Conservation (phyloP, 1,140 invertebrate species). For the Tyrophagus putrescentiae region DNA sequence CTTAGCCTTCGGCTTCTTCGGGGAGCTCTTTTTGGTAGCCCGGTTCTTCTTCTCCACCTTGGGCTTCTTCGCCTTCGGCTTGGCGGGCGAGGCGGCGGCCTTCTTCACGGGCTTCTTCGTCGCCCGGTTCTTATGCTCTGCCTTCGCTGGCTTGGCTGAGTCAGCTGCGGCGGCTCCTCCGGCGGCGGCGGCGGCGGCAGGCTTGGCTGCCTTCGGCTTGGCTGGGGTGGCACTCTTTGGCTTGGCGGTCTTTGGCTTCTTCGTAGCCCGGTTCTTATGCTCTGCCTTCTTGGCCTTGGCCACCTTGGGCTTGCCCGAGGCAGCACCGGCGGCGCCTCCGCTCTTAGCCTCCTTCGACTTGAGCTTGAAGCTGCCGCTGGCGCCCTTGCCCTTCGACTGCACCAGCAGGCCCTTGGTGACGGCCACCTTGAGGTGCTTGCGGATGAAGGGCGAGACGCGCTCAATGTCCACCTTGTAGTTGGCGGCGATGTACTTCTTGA, state of each 20-base stretch:
- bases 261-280: slow-evolving; percentile 7
- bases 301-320: slow-evolving; percentile 23
- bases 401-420: slow-evolving; percentile 26
- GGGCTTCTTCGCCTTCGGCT: slow-evolving; percentile 17
- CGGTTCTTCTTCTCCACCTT: slow-evolving; percentile 23
- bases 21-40: slow-evolving; percentile 7
- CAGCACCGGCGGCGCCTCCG: slow-evolving; percentile 1
- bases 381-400: slow-evolving; percentile 29
- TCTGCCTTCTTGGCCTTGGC: slow-evolving; percentile 17
- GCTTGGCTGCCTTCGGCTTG: slow-evolving; percentile 10
- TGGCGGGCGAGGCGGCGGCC: slow-evolving; percentile 2
- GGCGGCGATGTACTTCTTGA: slow-evolving; percentile 30
- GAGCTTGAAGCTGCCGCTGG: slow-evolving; percentile 28
- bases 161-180: slow-evolving; percentile 20
- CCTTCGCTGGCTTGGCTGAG: slow-evolving; percentile 21
- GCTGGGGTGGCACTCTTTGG: slow-evolving; percentile 6
- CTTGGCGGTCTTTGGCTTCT: slow-evolving; percentile 15
- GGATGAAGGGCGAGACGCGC: slow-evolving; percentile 30
- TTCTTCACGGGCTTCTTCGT: slow-evolving; percentile 13
- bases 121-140: background rate
- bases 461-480: slow-evolving; percentile 31
- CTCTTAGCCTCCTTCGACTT: slow-evolving; percentile 25
- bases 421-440: slow-evolving; percentile 27
- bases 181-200: background rate
- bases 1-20: slow-evolving; percentile 19